These are phyloP conservation scores for Lycia hirtaria DNA, from an alignment of 2,888 invertebrate species.

Conservation along the genomic window DNA sequence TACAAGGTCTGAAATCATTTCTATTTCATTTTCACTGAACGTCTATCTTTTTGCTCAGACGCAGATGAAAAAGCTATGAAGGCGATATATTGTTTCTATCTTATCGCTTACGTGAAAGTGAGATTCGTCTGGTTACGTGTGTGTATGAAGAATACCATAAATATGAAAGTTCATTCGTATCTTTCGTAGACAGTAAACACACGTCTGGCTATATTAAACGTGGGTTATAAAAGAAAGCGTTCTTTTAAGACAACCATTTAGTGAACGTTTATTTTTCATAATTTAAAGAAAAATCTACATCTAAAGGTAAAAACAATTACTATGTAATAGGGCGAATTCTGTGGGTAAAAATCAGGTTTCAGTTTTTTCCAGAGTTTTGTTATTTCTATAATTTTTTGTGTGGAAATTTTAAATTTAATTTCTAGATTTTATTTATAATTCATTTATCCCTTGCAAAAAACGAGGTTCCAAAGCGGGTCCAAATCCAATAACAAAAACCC, in stretches of 20 bases:
- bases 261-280: neutral
- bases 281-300: no score
- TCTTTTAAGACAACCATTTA: neutral
- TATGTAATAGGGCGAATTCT: no score
- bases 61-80: constrained; percentile 39
- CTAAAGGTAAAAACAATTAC: no score
- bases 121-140: constrained; percentile 30
- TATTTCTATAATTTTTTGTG: no score
- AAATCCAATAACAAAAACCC: no score
- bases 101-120: constrained; percentile 30
- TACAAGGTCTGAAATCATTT: constrained; percentile 19
- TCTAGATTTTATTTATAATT: no score
- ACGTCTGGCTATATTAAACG: constrained; percentile 12
- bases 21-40: constrained; percentile 30
- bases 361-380: no score
- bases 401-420: no score
- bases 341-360: no score
- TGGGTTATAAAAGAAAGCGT: constrained; percentile 4
- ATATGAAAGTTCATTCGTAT: constrained; percentile 23
- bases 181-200: constrained; percentile 7
- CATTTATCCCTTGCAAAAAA: no score
- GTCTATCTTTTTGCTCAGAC: constrained; percentile 36
- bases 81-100: constrained; percentile 33
- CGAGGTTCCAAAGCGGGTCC: no score
- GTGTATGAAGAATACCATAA: constrained; percentile 19